Conservation (phyloP, 2,888 invertebrate genomes). For the Hypsopygia costalis region DNA sequence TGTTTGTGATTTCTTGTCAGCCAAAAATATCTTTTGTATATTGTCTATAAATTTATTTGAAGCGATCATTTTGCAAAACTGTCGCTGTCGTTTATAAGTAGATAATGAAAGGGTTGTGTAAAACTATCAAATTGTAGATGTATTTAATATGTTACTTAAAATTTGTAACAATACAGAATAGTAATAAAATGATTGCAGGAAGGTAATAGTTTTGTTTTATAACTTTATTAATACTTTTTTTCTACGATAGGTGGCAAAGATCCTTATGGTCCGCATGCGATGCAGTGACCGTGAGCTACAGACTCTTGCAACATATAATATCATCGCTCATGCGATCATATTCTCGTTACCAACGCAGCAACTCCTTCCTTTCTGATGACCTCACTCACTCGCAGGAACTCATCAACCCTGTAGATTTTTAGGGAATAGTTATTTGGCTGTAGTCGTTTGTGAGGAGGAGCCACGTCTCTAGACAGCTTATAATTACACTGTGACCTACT, state of each 20-base stretch:
- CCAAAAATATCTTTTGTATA: conserved; percentile 50
- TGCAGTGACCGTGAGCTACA: no score
- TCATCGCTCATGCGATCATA: no score
- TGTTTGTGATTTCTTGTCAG: conserved; percentile 48
- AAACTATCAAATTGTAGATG: conserved; percentile 69
- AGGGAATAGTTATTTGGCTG: no score
- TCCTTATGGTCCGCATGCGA: no score
- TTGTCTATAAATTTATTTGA: conserved; percentile 14
- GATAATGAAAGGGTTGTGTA: conserved; percentile 74
- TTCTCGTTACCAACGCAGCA: no score
- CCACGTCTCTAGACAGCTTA: no score
- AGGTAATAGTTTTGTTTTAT: conserved; percentile 26
- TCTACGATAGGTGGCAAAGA: no score
- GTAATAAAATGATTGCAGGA: conserved; percentile 47
- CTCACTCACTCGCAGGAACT: no score
- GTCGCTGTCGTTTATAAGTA: conserved; percentile 51
- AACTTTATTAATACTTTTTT: neutral
- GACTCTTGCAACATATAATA: conserved; percentile 9
- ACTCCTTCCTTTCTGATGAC: no score
- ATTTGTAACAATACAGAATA: conserved; percentile 63
- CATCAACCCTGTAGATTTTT: no score
- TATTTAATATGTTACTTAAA: conserved; percentile 64
- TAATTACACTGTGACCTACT: no score
- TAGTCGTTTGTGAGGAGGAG: no score
- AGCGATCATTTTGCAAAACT: conserved; percentile 28